These are phyloP conservation scores for Guaruba guarouba DNA, from an alignment of 2,113 vertebrate genomes.

Conservation along the genomic window DNA sequence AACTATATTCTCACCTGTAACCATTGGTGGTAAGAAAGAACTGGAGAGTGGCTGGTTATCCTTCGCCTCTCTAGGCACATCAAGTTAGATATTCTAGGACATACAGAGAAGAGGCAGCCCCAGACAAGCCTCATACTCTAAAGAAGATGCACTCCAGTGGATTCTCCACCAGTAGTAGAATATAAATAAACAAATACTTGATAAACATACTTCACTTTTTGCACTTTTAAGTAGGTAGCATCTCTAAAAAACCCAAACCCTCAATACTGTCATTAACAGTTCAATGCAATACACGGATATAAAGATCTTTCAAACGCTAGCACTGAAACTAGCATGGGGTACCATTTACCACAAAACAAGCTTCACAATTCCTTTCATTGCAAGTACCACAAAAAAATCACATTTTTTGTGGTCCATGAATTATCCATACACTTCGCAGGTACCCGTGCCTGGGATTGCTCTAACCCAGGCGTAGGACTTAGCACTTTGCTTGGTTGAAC, in stretches of 20 bases:
- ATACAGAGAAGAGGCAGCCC: not conserved
- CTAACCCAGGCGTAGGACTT: accelerated
- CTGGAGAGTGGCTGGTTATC: not conserved
- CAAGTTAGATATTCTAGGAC: not conserved
- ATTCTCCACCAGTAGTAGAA: not conserved
- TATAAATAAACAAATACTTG: not conserved
- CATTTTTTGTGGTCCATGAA: not conserved
- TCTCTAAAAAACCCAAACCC: not conserved
- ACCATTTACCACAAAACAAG: not conserved
- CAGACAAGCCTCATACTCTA: not conserved
- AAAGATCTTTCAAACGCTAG: not conserved
- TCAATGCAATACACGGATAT: not conserved
- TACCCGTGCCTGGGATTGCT: not conserved
- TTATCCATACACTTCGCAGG: not conserved
- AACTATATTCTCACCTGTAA: not conserved
- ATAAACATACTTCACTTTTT: not conserved
- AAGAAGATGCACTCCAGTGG: not conserved
- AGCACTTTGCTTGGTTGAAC: not conserved
- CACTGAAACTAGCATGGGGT: not conserved
- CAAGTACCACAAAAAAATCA: not conserved
- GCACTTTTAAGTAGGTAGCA: not conserved
- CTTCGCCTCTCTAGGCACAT: not conserved
- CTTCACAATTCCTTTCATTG: not conserved
- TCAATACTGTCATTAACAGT: not conserved
- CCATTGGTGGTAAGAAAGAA: not conserved